Percentiles rank a stretch among this genome's conserved stretches.
Conservation (phyloP, 2,797 vertebrate species). For the Brachyrhaphis roseni region DNA sequence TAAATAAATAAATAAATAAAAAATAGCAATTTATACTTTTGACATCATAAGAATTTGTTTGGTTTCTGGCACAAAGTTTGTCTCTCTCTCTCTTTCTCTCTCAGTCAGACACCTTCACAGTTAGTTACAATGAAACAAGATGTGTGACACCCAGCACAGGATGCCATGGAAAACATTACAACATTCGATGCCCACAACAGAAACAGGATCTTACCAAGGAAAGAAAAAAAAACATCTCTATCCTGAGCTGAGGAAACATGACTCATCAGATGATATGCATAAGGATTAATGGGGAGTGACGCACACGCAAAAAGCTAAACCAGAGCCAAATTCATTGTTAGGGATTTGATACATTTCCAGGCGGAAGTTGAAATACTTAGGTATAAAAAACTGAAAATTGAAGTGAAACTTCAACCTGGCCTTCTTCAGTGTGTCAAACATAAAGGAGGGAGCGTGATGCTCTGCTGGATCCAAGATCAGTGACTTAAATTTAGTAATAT, state of each 20-base stretch:
- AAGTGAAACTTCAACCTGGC: neutral
- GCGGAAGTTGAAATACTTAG: neutral
- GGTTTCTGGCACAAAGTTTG: neutral
- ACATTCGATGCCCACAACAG: neutral
- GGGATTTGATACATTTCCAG: slow-evolving; percentile 1
- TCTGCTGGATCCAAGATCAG: neutral
- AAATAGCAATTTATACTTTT: neutral
- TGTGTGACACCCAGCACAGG: neutral
- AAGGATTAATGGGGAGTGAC: neutral
- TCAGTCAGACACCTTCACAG: neutral
- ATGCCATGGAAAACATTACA: slow-evolving; percentile 1
- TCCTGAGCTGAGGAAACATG: slow-evolving; percentile 2
- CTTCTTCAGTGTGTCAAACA: neutral
- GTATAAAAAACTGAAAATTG: neutral
- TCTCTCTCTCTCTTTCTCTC: neutral
- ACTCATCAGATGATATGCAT: neutral
- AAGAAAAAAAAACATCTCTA: neutral
- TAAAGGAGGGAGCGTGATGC: neutral
- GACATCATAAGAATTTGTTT: neutral
- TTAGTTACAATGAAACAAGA: neutral
- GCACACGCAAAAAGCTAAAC: neutral
- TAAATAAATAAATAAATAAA: too few relatives aligned
- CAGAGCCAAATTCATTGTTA: neutral
- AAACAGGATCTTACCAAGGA: neutral
- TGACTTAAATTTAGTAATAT: neutral